A percentile compares a stretch with the other conserved stretches of the same genome.
Conservation (phyloP, 1,140 invertebrate genomes). For the Ectropis grisescens region DNA sequence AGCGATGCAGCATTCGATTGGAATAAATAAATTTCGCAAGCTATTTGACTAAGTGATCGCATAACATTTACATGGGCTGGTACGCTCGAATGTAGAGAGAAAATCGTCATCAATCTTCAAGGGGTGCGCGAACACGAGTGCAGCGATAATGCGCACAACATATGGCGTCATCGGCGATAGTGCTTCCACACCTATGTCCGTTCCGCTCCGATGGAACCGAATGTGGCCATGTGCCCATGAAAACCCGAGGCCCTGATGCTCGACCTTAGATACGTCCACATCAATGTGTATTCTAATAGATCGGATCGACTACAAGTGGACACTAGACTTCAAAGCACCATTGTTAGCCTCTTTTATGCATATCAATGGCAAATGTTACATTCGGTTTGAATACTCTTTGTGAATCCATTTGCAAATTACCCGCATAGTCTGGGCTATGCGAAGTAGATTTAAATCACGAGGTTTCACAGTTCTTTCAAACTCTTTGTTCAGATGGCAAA, state of each 20-base stretch:
- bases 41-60: slow-evolving; percentile 54
- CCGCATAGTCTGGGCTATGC: too few species aligned
- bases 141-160: slow-evolving; percentile 53
- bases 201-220: slow-evolving; percentile 28
- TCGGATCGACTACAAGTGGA: slow-evolving; percentile 36
- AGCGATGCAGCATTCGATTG: too few species aligned
- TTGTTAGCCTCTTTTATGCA: slow-evolving; percentile 13
- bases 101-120: slow-evolving; percentile 58
- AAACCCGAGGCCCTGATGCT: slow-evolving; percentile 24
- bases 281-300: too few species aligned
- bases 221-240: too few species aligned
- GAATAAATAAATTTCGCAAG: slow-evolving; percentile 23
- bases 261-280: slow-evolving; percentile 25
- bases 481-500: too few species aligned
- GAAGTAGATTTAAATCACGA: too few species aligned
- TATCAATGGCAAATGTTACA: slow-evolving; percentile 18
- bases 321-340: slow-evolving; percentile 21
- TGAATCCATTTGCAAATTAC: slow-evolving; percentile 27
- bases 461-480: too few species aligned
- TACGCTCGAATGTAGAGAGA: slow-evolving; percentile 56
- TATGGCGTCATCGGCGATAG: slow-evolving; percentile 47
- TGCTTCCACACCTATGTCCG: slow-evolving; percentile 2
- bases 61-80: slow-evolving; percentile 63
- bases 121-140: slow-evolving; percentile 32
- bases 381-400: slow-evolving; percentile 9